These are phyloP conservation scores for Sebastes steindachneri DNA, from an alignment of 2,797 vertebrate species.

Conservation along the genomic window DNA sequence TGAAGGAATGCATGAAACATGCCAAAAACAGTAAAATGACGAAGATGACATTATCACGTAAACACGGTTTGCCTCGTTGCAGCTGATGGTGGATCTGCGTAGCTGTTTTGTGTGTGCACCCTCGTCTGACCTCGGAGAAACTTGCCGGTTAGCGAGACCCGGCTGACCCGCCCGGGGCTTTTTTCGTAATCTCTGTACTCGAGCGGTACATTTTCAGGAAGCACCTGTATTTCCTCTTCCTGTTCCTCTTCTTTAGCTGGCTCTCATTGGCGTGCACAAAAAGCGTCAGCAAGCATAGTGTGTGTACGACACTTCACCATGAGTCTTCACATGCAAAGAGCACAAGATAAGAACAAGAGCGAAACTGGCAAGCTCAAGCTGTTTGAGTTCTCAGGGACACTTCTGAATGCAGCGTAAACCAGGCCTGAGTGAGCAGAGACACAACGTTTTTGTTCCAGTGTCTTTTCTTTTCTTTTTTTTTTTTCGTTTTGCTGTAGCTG, in stretches of 20 bases:
- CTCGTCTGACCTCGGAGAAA: conserved; percentile 20
- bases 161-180: not conserved
- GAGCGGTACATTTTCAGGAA: conserved; percentile 52
- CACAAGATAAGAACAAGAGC: conserved; percentile 58
- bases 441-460: conserved; percentile 82
- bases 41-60: not conserved
- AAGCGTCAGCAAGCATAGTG: conserved; percentile 53
- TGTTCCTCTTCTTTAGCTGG: conserved; percentile 32
- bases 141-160: conserved; percentile 16
- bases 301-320: conserved; percentile 46
- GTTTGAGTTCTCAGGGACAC: conserved; percentile 26
- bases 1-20: conserved; percentile 48
- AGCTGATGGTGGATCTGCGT: conserved; percentile 52
- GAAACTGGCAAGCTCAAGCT: conserved; percentile 53
- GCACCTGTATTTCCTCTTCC: conserved; percentile 65
- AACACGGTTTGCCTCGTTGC: conserved; percentile 24
- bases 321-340: conserved; percentile 65
- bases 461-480: conserved; percentile 51
- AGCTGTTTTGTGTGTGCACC: not conserved
- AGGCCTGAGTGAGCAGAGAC: conserved; percentile 71
- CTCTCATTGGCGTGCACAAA: conserved; percentile 31
- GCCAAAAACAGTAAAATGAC: conserved; percentile 10
- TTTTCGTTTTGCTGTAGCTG: conserved; percentile 37
- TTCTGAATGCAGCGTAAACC: conserved; percentile 47
- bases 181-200: not conserved